These are phyloP conservation scores for Eulemur rufifrons DNA, from an alignment of 2,113 vertebrate genomes.

Conservation along the genomic window DNA sequence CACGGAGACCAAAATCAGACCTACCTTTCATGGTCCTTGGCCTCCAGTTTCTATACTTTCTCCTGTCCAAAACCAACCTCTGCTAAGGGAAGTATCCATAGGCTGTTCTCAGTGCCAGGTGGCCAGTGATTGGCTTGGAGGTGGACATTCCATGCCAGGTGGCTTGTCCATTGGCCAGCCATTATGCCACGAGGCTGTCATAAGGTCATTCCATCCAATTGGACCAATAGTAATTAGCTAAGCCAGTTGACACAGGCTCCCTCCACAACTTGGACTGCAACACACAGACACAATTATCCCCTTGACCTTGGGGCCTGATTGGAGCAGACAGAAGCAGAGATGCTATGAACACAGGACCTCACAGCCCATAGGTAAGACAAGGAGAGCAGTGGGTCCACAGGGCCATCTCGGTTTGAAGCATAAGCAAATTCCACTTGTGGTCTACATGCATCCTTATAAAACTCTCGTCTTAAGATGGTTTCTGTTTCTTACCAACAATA, in stretches of 20 bases:
- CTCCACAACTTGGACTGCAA: neutral
- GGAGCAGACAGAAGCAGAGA: neutral
- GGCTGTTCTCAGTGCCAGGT: neutral
- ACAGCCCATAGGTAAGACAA: neutral
- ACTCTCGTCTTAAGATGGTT: neutral
- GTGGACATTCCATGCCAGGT: neutral
- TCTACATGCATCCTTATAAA: neutral
- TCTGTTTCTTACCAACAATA: conserved; percentile 30
- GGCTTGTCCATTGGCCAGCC: neutral
- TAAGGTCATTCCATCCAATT: neutral
- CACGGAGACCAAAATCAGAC: neutral
- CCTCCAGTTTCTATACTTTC: neutral
- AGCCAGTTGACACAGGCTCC: neutral
- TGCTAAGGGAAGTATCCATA: neutral
- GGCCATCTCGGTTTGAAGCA: neutral
- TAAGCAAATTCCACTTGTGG: neutral
- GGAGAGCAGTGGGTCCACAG: neutral
- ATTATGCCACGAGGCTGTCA: neutral
- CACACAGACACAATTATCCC: neutral
- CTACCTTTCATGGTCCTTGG: neutral
- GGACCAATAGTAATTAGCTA: neutral
- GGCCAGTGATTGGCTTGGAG: neutral
- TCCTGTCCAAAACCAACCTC: neutral
- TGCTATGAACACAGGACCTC: neutral
- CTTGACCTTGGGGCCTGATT: neutral